Evolutionary conservation across 2,797 vertebrate genomes (phyloP).

Genomic region (Dryobates pubescens): DNA sequence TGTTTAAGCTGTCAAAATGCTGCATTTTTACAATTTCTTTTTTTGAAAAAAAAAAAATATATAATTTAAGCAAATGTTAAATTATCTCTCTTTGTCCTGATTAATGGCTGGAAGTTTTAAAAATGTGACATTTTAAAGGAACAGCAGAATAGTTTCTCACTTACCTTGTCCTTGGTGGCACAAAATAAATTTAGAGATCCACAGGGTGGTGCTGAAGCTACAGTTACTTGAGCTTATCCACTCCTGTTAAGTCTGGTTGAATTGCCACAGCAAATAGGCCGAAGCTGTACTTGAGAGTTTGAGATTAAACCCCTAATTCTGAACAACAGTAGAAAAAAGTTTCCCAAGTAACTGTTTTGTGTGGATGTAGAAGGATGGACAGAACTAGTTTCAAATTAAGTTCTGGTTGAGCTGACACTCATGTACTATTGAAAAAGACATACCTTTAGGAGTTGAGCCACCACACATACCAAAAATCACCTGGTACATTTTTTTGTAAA

Average conservation of each 20-base stretch:
- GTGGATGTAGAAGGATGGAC: neutral
- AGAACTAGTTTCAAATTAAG: neutral
- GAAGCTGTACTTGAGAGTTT: neutral
- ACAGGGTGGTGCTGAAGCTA: slow-evolving; percentile 61
- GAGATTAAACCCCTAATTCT: neutral
- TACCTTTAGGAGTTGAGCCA: neutral
- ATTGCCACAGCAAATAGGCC: neutral
- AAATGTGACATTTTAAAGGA: neutral
- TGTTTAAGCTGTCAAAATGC: neutral
- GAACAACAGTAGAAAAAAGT: neutral
- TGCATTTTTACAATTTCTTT: neutral
- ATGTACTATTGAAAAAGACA: neutral
- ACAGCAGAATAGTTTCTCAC: neutral
- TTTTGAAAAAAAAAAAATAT: neutral
- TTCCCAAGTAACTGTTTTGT: neutral
- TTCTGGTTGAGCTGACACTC: neutral
- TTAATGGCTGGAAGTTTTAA: neutral
- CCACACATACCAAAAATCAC: neutral
- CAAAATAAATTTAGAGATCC: neutral
- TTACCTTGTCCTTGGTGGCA: neutral
- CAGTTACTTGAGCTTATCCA: neutral
- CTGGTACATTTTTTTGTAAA: neutral
- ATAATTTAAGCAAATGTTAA: neutral
- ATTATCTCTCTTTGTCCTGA: neutral
- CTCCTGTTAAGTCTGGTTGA: neutral